Percentiles rank a stretch among this genome's conserved stretches.
Conservation (phyloP, 1,140 invertebrate genomes). For the Anadara kagoshimensis region DNA sequence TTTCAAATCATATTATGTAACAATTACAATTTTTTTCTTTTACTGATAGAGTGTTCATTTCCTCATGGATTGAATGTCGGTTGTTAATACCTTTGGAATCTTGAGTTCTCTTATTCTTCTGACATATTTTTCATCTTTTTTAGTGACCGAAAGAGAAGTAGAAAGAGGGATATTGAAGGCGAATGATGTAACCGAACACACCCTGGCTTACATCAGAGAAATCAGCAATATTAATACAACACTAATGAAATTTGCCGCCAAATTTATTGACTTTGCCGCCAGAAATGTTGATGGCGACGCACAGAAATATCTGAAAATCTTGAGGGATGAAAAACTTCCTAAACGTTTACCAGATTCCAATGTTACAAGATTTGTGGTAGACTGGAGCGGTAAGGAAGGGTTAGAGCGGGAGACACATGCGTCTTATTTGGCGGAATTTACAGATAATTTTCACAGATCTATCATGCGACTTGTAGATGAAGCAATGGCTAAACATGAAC, state of each 20-base stretch:
- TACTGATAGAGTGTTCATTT: no score
- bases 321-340: slow-evolving; percentile 84
- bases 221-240: slow-evolving; percentile 94
- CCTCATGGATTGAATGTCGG: no score
- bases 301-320: slow-evolving; percentile 89
- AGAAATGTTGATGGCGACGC: slow-evolving; percentile 95
- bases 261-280: slow-evolving; percentile 95
- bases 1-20: no score
- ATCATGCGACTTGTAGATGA: slow-evolving; percentile 84
- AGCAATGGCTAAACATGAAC: slow-evolving; percentile 76
- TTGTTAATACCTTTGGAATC: no score
- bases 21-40: no score
- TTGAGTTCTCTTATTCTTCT: no score
- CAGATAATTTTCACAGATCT: slow-evolving; percentile 90
- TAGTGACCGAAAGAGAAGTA: slow-evolving; percentile 97
- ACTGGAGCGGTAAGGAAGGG: slow-evolving; percentile 97
- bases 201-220: slow-evolving; percentile 94
- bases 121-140: slow-evolving; percentile 52
- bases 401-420: slow-evolving; percentile 93
- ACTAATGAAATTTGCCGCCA: slow-evolving; percentile 82
- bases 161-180: slow-evolving; percentile 96
- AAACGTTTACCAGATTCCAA: slow-evolving; percentile 63
- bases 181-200: slow-evolving; percentile 96
- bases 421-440: slow-evolving; percentile 96
- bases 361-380: slow-evolving; percentile 89